Percentiles rank a stretch among this genome's conserved stretches.
These are phyloP conservation scores for Nemopilema nomurai DNA, from an alignment of 30 jellyfish, hydroid and myxozoan species.

Conservation along the genomic window DNA sequence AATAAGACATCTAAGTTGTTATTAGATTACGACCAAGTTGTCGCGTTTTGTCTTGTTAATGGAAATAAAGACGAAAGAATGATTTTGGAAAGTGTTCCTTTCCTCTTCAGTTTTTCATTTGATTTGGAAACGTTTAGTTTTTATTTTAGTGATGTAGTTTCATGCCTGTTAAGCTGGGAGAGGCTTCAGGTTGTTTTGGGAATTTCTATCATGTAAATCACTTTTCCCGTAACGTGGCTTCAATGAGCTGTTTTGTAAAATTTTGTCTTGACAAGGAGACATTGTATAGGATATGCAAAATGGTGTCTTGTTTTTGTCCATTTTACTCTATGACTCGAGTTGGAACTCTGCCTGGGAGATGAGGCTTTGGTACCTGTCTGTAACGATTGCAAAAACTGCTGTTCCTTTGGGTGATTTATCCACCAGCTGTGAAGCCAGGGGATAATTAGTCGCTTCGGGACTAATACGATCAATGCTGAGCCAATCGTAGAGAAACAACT, in stretches of 20 bases:
- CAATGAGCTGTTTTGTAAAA: background rate
- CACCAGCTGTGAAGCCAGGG: no score
- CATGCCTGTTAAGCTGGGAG: background rate
- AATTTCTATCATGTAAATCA: background rate
- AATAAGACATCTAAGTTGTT: background rate
- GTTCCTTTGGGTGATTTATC: background rate
- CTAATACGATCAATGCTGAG: no score
- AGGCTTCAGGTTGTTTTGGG: background rate
- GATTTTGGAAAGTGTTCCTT: background rate
- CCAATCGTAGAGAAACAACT: no score
- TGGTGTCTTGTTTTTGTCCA: slow-evolving; percentile 28
- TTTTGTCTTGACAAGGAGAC: slow-evolving; percentile 25
- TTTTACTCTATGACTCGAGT: background rate
- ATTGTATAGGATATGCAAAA: background rate
- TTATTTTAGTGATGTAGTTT: background rate
- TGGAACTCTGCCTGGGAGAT: background rate
- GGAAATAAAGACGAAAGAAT: background rate
- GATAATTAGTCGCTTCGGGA: no score
- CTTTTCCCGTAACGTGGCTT: background rate
- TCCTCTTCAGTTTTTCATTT: background rate
- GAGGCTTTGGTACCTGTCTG: background rate
- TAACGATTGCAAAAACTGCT: background rate
- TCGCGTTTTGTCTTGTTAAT: background rate
- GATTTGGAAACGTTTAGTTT: background rate
- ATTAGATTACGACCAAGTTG: background rate